These are phyloP conservation scores for Epistrophella euchroma DNA, from an alignment of 2,888 invertebrate species.

Conservation along the genomic window DNA sequence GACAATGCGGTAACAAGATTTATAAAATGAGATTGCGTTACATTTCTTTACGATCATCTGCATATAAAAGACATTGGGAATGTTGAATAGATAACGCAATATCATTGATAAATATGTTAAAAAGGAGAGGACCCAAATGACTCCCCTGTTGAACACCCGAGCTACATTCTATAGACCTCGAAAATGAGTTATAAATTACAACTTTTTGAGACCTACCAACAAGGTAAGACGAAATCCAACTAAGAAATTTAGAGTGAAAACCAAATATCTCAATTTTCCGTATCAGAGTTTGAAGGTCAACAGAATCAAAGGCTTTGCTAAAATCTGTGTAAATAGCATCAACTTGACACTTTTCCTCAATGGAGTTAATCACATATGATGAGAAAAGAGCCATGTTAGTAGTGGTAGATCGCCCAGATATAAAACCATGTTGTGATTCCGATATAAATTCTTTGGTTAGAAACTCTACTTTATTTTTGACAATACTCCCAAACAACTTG, in stretches of 20 bases:
- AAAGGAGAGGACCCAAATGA: background rate
- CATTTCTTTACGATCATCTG: no score
- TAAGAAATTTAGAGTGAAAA: background rate
- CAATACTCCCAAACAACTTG: background rate
- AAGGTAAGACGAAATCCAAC: background rate
- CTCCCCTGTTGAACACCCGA: background rate
- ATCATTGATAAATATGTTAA: no score
- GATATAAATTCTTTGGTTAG: slow-evolving; percentile 3
- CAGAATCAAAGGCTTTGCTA: background rate
- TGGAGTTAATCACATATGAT: background rate
- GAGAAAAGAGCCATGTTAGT: background rate
- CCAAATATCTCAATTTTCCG: background rate
- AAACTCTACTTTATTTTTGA: slow-evolving; percentile 11
- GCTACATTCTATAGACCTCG: background rate
- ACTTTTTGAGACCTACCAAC: background rate
- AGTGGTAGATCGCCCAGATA: slow-evolving; percentile 1
- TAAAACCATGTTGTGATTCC: background rate
- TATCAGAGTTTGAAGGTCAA: background rate
- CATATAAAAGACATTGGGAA: background rate
- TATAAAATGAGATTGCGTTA: no score
- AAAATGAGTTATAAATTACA: background rate
- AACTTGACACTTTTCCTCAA: background rate
- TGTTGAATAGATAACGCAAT: background rate
- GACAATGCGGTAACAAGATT: no score
- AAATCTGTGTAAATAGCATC: background rate